Conservation (phyloP, 1,140 invertebrate species). For the Ceratosolen fusciceps region DNA sequence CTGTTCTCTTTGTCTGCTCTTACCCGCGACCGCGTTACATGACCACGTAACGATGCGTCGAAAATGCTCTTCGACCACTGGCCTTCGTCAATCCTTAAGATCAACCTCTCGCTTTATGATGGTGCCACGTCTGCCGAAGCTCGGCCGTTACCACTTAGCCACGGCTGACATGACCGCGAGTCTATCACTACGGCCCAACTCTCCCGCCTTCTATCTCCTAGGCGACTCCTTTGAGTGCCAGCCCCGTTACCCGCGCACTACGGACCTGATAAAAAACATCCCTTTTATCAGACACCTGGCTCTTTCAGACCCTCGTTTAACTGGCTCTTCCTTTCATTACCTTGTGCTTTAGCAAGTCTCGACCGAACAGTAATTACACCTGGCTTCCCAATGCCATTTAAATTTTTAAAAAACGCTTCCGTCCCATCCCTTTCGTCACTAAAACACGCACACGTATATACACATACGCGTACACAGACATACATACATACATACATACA, state of each 20-base stretch:
- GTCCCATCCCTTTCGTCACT: too few species aligned
- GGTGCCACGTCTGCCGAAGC: background rate
- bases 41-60: background rate
- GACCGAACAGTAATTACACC: background rate
- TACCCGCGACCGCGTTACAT: background rate
- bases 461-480: too few species aligned
- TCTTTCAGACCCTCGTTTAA: background rate
- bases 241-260: background rate
- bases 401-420: background rate
- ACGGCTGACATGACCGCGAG: background rate
- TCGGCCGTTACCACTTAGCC: conserved; percentile 10
- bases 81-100: background rate
- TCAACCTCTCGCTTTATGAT: background rate
- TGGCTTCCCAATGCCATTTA: background rate
- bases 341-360: background rate
- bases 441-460: too few species aligned
- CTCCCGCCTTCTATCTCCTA: background rate
- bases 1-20: conserved; percentile 24
- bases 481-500: too few species aligned
- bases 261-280: background rate
- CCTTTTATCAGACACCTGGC: background rate
- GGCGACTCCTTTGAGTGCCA: background rate
- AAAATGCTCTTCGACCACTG: background rate
- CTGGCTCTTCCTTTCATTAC: background rate
- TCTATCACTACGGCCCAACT: background rate